A percentile compares a stretch with the other conserved stretches of the same genome.
These are phyloP conservation scores for Bhutanitis thaidina DNA, from an alignment of 2,888 invertebrate species.

Conservation along the genomic window DNA sequence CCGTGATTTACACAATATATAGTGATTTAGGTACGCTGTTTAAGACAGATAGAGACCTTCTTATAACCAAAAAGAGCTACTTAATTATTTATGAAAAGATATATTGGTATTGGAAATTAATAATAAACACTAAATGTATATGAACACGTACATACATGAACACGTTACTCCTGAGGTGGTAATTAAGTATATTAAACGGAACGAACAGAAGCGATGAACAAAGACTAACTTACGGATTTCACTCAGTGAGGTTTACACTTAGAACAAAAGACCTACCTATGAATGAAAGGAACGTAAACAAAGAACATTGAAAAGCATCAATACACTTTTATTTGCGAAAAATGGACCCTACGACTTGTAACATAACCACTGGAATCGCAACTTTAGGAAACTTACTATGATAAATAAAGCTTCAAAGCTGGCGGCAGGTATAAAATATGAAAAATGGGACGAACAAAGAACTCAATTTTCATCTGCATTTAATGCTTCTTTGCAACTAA, in stretches of 20 bases:
- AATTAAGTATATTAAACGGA: neutral
- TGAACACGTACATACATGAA: too few relatives aligned
- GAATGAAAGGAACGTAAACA: constrained; percentile 21
- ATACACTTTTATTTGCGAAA: constrained; percentile 3
- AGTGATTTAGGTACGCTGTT: too few relatives aligned
- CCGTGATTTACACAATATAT: too few relatives aligned
- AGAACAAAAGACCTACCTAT: constrained; percentile 20
- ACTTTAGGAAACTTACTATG: too few relatives aligned
- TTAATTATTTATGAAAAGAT: too few relatives aligned
- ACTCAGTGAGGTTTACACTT: neutral
- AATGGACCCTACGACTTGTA: neutral
- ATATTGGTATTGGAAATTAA: too few relatives aligned
- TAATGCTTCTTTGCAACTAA: neutral
- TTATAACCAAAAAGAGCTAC: too few relatives aligned
- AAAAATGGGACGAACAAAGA: constrained; percentile 34
- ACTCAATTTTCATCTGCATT: neutral
- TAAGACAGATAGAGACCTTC: too few relatives aligned
- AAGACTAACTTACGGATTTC: constrained; percentile 1
- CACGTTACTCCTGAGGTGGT: neutral
- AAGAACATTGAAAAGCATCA: constrained; percentile 17
- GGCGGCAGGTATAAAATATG: constrained; percentile 43
- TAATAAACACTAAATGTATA: too few relatives aligned
- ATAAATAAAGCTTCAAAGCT: neutral
- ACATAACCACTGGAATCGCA: neutral
- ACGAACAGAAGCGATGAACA: constrained; percentile 1